Percentiles rank a stretch among this genome's conserved stretches.
Evolutionary conservation across 1,140 invertebrate genomes (phyloP).

Genomic region (Drosophila prosaltans): DNA sequence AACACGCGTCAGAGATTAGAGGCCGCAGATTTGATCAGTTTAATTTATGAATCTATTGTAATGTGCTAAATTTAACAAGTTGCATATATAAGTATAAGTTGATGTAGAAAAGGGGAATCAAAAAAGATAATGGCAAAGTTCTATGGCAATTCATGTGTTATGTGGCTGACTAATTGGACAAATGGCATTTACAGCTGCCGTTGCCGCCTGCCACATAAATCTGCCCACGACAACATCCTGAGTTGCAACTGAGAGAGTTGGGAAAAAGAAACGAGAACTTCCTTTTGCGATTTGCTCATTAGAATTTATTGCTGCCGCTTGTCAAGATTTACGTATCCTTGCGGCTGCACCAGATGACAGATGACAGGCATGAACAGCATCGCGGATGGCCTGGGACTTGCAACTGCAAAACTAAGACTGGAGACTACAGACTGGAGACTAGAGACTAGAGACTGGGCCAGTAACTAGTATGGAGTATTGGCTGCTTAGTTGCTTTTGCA

Average conservation of each 20-base stretch:
- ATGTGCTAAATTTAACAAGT: conserved; percentile 80
- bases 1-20: conserved; percentile 56
- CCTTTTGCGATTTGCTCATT: conserved; percentile 80
- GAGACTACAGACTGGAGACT: too few relatives aligned
- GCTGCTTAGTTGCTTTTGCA: conserved; percentile 65
- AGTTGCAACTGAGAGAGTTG: conserved; percentile 5
- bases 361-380: conserved; percentile 65
- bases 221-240: conserved; percentile 73
- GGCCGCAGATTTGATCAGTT: conserved; percentile 29
- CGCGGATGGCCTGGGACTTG: conserved; percentile 14
- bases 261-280: conserved; percentile 58
- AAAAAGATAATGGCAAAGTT: conserved; percentile 17
- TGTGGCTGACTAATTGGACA: conserved; percentile 75
- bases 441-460: neutral
- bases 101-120: neutral
- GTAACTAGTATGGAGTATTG: neutral
- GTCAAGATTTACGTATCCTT: conserved; percentile 81
- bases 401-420: too few relatives aligned
- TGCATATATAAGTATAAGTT: conserved; percentile 29
- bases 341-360: conserved; percentile 61
- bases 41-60: conserved; percentile 76
- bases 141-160: conserved; percentile 23
- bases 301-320: conserved; percentile 80
- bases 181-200: conserved; percentile 79
- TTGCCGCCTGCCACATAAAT: conserved; percentile 73